Evolutionary conservation across 2,113 vertebrate genomes (phyloP), one percentile per base, ranked within the genome.

Genomic region (Pagrus major): DNA sequence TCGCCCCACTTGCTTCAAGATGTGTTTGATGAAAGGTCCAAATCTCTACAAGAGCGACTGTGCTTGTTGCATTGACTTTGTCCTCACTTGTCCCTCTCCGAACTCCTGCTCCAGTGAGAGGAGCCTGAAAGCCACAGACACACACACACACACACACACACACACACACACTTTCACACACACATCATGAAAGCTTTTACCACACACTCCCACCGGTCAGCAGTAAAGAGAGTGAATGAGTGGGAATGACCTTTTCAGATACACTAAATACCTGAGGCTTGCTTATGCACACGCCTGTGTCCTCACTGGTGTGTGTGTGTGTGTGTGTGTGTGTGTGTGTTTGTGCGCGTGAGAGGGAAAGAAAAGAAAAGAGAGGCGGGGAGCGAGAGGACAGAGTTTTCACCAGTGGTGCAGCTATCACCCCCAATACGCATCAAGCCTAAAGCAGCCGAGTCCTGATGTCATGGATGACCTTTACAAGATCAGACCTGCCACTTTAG

Each of bases 391-490:
- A 72, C 15, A 14, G 70, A 49, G 76, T 71, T 90, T 87, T 86
- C 81, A 90, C 88, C 73, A 65, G 80, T 46, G 71, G 76, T 84
- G 87, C 81, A 87, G 85, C 89, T 78, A 90, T 94, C 91, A 93
- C 76, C 90, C 88, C 86, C 83, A 86, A 94, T 94, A 92, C 29
- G 23, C 86, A 88, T 94, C 93, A 93, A 91, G 72, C 52, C 74
- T 54, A 77, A 90, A 90, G 87, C 86, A 86, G 74, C 76, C 80
- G 20, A 78, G 83, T 89, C 89, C 89, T 87, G 90, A 94, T 94
- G 93, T 92, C 93, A 91, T 74, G 83, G 86, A 74, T 93, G 95
- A 95, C 94, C 94, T 95, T 95, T 94, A 85, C 87, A 91, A 93
- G 92, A 93, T 91, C 92, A 91, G 88, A 91, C 85, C 93, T 95